phyloP scores from a whole-genome alignment of 2,888 invertebrate genomes.

The Ophonus ardosiacus region DNA sequence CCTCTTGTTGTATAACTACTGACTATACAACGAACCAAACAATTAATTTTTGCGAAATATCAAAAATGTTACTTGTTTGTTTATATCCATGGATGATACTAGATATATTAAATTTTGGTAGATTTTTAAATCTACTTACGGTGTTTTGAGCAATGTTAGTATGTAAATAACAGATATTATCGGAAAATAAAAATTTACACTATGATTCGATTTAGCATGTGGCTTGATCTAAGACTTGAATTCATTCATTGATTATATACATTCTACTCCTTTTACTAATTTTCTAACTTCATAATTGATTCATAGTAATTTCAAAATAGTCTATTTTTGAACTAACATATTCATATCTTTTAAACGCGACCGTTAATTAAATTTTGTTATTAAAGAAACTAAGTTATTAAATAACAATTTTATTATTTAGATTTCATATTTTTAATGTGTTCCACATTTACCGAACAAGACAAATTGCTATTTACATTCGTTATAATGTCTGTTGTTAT shows the following conservation, averaged over 20 bases:
- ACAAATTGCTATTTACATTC: conserved; percentile 47
- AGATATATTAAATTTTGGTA: no score
- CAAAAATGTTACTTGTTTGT: no score
- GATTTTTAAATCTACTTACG: no score
- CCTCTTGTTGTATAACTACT: no score
- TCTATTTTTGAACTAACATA: conserved; percentile 52
- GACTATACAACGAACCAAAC: no score
- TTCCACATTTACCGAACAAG: conserved; percentile 55
- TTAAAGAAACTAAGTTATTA: conserved; percentile 36
- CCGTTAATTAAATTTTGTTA: conserved; percentile 49
- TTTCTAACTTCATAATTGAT: conserved; percentile 59
- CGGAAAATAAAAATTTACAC: background rate
- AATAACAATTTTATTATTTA: conserved; percentile 13
- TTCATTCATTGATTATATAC: conserved; percentile 33
- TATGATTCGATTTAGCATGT: background rate
- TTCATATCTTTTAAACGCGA: conserved; percentile 62
- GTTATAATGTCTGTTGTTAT: conserved; percentile 16
- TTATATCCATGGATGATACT: no score
- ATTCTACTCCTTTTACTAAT: conserved; percentile 13
- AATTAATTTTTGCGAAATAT: no score
- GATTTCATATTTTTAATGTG: conserved; percentile 44
- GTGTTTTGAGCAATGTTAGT: no score
- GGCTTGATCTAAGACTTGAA: background rate
- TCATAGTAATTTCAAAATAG: conserved; percentile 59
- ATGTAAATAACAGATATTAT: background rate